phyloP scores from a whole-genome alignment of 2,888 invertebrate genomes.

The Sinelater perroti region DNA sequence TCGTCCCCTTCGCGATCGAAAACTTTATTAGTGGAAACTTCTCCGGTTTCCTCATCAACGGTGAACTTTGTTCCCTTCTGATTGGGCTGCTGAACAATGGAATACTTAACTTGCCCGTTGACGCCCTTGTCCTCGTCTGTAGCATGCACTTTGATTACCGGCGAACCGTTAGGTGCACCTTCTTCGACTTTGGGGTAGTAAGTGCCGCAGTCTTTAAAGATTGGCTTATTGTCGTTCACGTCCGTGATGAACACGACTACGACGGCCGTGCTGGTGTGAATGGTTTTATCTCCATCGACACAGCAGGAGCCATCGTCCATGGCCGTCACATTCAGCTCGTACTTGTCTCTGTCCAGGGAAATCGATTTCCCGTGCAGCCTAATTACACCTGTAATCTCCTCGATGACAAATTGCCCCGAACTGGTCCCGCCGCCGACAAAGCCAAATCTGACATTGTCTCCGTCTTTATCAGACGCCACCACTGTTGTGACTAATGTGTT shows the following conservation, averaged over 20 bases:
- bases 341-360: slow-evolving; percentile 89
- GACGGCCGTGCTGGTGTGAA: slow-evolving; percentile 93
- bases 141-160: slow-evolving; percentile 90
- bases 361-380: slow-evolving; percentile 88
- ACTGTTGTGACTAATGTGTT: slow-evolving; percentile 96
- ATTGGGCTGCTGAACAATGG: slow-evolving; percentile 95
- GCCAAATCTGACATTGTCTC: slow-evolving; percentile 93
- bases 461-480: slow-evolving; percentile 96
- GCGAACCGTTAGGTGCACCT: slow-evolving; percentile 92
- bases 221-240: slow-evolving; percentile 96
- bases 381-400: slow-evolving; percentile 94
- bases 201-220: slow-evolving; percentile 91
- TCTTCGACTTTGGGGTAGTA: slow-evolving; percentile 95
- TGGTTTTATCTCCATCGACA: slow-evolving; percentile 84
- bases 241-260: slow-evolving; percentile 97
- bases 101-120: slow-evolving; percentile 94
- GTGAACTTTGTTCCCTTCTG: slow-evolving; percentile 95
- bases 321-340: slow-evolving; percentile 96
- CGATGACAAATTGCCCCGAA: slow-evolving; percentile 93
- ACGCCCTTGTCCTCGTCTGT: slow-evolving; percentile 96
- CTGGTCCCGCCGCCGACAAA: slow-evolving; percentile 90
- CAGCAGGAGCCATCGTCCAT: slow-evolving; percentile 98
- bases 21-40: slow-evolving; percentile 93
- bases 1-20: slow-evolving; percentile 97
- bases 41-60: slow-evolving; percentile 94